These are phyloP conservation scores for Littorina saxatilis DNA, from an alignment of 1,140 invertebrate genomes.

Conservation along the genomic window DNA sequence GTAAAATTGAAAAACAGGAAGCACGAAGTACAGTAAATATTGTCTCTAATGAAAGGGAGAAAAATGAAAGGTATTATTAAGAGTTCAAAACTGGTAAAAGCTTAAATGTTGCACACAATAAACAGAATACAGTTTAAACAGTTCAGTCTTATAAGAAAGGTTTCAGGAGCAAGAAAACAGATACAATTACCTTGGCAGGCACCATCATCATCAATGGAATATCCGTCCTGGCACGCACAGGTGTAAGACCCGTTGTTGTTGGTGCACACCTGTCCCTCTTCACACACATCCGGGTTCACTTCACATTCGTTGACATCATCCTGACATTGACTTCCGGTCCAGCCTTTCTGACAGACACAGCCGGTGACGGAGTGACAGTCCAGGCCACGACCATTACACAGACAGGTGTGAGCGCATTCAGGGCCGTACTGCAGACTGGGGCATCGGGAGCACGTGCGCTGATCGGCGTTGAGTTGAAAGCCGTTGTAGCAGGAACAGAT, in stretches of 20 bases:
- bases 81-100: no score
- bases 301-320: constrained; percentile 35
- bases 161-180: no score
- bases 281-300: not conserved
- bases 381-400: constrained; percentile 11
- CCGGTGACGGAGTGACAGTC: not conserved
- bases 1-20: no score
- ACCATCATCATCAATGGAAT: constrained; percentile 3
- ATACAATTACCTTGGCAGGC: constrained; percentile 34
- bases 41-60: no score
- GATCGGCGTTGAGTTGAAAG: constrained; percentile 27
- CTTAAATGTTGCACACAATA: no score
- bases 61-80: no score
- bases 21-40: no score
- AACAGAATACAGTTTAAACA: no score
- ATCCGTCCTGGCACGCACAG: not conserved
- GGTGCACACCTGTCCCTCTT: not conserved
- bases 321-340: constrained; percentile 43
- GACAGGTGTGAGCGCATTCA: not conserved
- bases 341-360: constrained; percentile 44
- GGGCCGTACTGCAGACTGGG: constrained; percentile 18
- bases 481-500: constrained; percentile 54
- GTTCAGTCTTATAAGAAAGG: no score
- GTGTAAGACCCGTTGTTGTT: constrained; percentile 12
- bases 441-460: constrained; percentile 28